Base-by-base conservation (phyloP, 23 tunicate species). In the Trididemnum clinides region DNA sequence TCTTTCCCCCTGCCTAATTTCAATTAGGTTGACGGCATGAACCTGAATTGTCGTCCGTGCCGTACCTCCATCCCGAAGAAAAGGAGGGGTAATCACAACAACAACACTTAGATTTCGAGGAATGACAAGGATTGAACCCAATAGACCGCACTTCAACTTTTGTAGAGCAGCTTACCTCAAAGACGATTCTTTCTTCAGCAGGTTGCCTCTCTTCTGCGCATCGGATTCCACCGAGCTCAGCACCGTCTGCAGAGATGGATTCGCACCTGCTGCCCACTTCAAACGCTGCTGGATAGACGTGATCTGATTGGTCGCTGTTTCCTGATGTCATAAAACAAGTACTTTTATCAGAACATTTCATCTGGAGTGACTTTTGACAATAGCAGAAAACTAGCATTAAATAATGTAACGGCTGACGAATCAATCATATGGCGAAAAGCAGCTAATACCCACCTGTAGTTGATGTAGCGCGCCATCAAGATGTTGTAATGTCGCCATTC, bases 231-330 rank as follows among this genome's bases (percentile, higher is more conserved):
- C 99, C 3, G 90, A 90, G 4, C 82, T 79, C 62, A 90, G 80
- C 64, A 95, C 92, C 0, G 89, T 71, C 51, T 95, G 91, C 39
- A 95, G 62, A 35, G 73, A 51, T 22, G 99, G 99, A 70, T 95
- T 90, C 54, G 95, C 92, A 1, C 99, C 99, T n/a, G 89, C 95
- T 25, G 99, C 95, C 99, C 99, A 95, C 58, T 90, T 90, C 72
- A 95, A 74, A 21, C 99, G 70, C 57, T 90, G 90, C 81, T 85
- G 72, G 31, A 94, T 84, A 5, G 98, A 89, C 29, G 89, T 89
- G 78, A 89, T 83, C 63, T 83, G 94, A 18, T 65, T 34, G 34
- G 51, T 58, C 31, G 92, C 90, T 34, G 82, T 88, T 38, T 92
- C 97, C 97, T 92, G 57, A 39, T 36, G 25, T 7, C 6, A 18